Evolutionary conservation across 2,888 invertebrate genomes (phyloP).

Genomic region (Malacosoma neustria): DNA sequence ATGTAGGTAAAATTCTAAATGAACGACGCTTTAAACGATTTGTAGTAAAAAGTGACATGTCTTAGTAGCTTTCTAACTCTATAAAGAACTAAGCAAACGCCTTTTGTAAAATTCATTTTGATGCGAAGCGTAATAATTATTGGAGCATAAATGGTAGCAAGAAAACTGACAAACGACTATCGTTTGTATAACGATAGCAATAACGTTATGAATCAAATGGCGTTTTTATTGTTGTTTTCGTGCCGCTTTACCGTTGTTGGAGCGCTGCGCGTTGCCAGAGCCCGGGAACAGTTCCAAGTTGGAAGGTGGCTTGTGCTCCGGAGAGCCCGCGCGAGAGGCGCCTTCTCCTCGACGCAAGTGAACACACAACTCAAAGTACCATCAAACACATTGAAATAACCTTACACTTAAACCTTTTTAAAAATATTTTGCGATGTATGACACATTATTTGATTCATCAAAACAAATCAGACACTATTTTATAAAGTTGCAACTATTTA

Average conservation of each 20-base stretch:
- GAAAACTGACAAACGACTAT: background rate
- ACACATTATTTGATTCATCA: no score
- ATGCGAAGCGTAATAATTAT: background rate
- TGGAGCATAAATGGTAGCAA: background rate
- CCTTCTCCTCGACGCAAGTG: slow-evolving; percentile 50
- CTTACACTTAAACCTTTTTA: no score
- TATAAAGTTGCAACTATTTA: no score
- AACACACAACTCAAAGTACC: slow-evolving; percentile 39
- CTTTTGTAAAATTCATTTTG: background rate
- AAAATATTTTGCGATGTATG: no score
- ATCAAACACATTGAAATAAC: background rate
- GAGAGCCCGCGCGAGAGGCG: slow-evolving; percentile 74
- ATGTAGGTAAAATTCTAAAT: background rate
- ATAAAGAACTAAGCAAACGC: background rate
- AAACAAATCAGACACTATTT: no score
- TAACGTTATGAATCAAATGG: slow-evolving; percentile 4
- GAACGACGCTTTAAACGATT: background rate
- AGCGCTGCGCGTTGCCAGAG: slow-evolving; percentile 78
- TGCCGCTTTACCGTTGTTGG: slow-evolving; percentile 85
- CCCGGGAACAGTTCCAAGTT: slow-evolving; percentile 82
- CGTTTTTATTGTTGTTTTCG: slow-evolving; percentile 13
- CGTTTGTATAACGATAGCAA: background rate
- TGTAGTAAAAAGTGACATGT: background rate
- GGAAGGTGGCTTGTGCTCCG: slow-evolving; percentile 81
- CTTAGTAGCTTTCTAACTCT: background rate